Evolutionary conservation across 92 coral and sea anemone genomes (phyloP).

Genomic region (Epizoanthus rinbou): DNA sequence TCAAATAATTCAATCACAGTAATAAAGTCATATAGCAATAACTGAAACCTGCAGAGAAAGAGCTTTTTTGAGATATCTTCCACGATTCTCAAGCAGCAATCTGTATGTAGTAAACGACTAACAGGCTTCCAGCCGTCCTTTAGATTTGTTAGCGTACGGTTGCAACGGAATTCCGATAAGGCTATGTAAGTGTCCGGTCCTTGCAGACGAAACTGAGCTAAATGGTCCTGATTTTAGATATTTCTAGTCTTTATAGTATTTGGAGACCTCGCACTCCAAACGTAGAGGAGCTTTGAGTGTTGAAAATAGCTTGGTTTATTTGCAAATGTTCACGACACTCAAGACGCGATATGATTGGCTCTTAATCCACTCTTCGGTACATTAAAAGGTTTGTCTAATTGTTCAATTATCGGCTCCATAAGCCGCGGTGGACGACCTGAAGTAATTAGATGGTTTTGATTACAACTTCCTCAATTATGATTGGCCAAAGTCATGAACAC

Average conservation of each 20-base stretch:
- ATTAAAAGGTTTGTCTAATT: slow-evolving; percentile 34
- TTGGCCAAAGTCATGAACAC: slow-evolving; percentile 24
- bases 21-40: too few relatives aligned
- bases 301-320: slow-evolving; percentile 16
- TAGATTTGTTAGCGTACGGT: too few relatives aligned
- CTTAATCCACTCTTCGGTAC: slow-evolving; percentile 30
- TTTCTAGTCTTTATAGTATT: not conserved
- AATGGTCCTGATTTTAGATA: not conserved
- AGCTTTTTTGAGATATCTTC: too few relatives aligned
- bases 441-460: slow-evolving; percentile 22
- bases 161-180: not conserved
- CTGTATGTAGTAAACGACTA: too few relatives aligned
- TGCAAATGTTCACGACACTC: slow-evolving; percentile 32
- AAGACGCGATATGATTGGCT: slow-evolving; percentile 30
- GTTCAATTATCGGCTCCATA: slow-evolving; percentile 42
- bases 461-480: slow-evolving; percentile 30
- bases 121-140: too few relatives aligned
- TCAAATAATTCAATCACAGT: too few relatives aligned
- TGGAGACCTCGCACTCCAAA: not conserved
- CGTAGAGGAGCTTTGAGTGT: not conserved
- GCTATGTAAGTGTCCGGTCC: slow-evolving; percentile 4
- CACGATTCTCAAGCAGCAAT: too few relatives aligned
- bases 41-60: too few relatives aligned
- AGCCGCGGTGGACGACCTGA: slow-evolving; percentile 36
- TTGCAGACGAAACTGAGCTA: too few relatives aligned